Evolutionary conservation across 2,888 invertebrate genomes (phyloP), one percentile per base, ranked within the genome.

Genomic region (Hyposoter didymator): DNA sequence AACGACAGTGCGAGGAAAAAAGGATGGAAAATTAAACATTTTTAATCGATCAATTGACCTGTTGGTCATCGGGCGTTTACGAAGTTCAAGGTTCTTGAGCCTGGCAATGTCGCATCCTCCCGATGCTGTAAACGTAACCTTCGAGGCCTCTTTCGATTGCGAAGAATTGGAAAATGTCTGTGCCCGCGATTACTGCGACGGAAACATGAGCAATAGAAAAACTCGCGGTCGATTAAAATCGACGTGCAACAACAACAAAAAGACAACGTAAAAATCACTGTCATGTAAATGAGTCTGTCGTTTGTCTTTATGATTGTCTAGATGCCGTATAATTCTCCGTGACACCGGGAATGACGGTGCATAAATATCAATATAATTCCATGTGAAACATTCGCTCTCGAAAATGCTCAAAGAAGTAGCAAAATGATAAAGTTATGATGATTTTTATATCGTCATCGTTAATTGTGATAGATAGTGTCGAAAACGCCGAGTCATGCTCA

Each of bases 401-500:
- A 22, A 22, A 69, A n/a, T 35, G 52, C n/a, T 52, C 35, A 22
- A 72, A 72, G n/a, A 14, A 10, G 43, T 22, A 74, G 45, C 2
- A 62, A 17, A 32, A 62, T 47, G n/a, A 62, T 74, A 62, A 62
- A 62, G 19, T 39, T 28, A 22, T 55, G 39, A 35, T 39, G 49
- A 49, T 28, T 55, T 39, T 14, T 52, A 19, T 55, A n/a, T 35
- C 49, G 64, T 35, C 62, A 49, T 45, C 28, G 14, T 66, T 43
- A 45, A 59, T 74, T 59, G n/a, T n/a, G 74, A 75, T 59, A 59
- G 73, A 43, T 59, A 43, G 22, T 1, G 17, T 5, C 35, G 64
- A 35, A 66, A 75, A 49, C 47, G 47, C 14, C 64, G 64, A 66
- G 49, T 64, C 75, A 75, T 45, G 22, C 7, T 35, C 35, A 55